Evolutionary conservation across 1,140 invertebrate genomes (phyloP).

Genomic region (Cydia splendana): DNA sequence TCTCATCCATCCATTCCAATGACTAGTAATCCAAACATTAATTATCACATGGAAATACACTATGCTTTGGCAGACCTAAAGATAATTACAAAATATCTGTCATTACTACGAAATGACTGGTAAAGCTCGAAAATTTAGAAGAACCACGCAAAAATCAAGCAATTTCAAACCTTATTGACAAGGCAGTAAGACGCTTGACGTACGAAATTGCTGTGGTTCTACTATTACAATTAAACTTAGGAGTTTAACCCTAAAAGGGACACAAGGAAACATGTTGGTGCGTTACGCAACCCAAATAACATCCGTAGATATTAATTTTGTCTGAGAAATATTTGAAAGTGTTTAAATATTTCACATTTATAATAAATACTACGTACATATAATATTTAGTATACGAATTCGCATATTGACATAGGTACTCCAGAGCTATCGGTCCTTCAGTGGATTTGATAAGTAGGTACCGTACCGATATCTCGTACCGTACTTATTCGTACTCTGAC

Average conservation of each 20-base stretch:
- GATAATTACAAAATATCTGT: constrained; percentile 1
- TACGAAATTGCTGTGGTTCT: background rate
- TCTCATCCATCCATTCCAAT: background rate
- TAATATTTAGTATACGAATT: background rate
- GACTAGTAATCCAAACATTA: background rate
- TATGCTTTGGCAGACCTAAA: constrained; percentile 8
- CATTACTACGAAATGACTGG: background rate
- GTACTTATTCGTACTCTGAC: too few relatives aligned
- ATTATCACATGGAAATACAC: constrained; percentile 8
- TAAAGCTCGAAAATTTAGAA: constrained; percentile 16
- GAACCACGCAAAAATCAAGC: constrained; percentile 3
- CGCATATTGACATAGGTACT: background rate
- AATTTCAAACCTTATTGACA: background rate
- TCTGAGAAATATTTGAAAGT: background rate
- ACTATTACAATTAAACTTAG: background rate
- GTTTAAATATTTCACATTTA: background rate
- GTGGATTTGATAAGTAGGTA: background rate
- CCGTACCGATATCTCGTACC: background rate
- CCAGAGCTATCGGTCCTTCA: background rate
- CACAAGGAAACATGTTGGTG: background rate
- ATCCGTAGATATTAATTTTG: background rate
- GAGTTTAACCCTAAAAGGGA: constrained; percentile 8
- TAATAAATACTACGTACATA: background rate
- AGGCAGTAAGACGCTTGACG: background rate
- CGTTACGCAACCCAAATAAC: background rate